Base-by-base conservation (phyloP, 2,797 vertebrate species). In the Crypturellus tataupa region DNA sequence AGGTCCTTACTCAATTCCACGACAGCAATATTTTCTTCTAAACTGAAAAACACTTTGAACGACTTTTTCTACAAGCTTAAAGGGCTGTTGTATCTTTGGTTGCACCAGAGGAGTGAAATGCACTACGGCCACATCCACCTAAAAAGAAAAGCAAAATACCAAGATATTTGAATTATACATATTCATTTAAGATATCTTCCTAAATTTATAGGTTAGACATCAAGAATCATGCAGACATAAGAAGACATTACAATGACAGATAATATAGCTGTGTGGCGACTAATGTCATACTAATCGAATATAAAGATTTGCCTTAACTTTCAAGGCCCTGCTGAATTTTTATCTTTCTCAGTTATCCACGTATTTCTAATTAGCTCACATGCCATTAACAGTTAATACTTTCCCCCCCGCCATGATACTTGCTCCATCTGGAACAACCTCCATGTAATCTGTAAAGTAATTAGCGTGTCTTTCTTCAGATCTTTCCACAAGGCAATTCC, bases 51-150 rank as follows among this genome's bases (percentile, higher is more conserved):
- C 84, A 39, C 98, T 99, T 96, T 49, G 98, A 91, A 99, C 98
- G 31, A 99, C 97, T 96, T 98, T 99, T 97, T 99, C 99, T 94
- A 99, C 99, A 72, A 99, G 95, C 91, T 98, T 94, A 95, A 99
- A 99, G 0, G 99, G 99, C 96, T 99, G 99, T 95, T 98, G 91
- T 94, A 99, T 99, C 97, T 98, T 98, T 56, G 99, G 98, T 85
- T 98, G 93, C 76, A 97, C 96, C 97, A 99, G 96, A 4, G 99
- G 99, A 20, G 98, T 99, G 97, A 99, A 99, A 97, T 98, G 98
- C 56, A 99, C 98, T 72, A 99, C 98, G 37, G 98, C 99, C 70
- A 99, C 99, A 10, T 99, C 99, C 97, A 99, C 99, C 99, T 99
- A 65, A 25, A 96, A 24, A 63, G 23, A 76, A 77, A 91, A 72